A percentile compares a stretch with the other conserved stretches of the same genome.
phyloP scores from a whole-genome alignment of 2,113 vertebrate species.

The Athene cunicularia region DNA sequence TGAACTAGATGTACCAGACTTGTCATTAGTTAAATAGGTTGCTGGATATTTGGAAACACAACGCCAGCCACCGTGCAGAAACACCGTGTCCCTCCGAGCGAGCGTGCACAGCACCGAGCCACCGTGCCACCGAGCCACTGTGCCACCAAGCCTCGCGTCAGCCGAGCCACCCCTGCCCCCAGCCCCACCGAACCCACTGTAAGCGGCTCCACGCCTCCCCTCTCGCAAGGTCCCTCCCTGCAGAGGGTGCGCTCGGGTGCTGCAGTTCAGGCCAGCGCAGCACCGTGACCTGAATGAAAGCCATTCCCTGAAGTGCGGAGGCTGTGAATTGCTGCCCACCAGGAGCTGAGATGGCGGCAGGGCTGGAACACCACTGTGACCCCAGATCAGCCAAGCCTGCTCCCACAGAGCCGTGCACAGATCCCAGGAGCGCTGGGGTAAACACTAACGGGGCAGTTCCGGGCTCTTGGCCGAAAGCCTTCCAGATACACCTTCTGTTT shows the following conservation, averaged over 20 bases:
- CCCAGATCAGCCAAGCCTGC: not conserved
- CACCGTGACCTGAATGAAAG: not conserved
- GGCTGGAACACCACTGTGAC: not conserved
- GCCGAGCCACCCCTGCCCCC: too few species aligned
- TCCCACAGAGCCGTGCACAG: not conserved
- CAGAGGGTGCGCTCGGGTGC: not conserved
- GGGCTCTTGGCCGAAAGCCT: not conserved
- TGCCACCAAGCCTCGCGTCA: fast-evolving
- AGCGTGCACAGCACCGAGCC: fast-evolving
- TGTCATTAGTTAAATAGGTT: not conserved
- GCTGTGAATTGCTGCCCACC: not conserved
- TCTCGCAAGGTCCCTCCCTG: not conserved
- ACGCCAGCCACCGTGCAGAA: too few species aligned
- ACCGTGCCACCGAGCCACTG: fast-evolving
- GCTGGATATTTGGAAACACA: not conserved
- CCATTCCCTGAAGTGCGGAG: not conserved
- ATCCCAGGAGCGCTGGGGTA: not conserved
- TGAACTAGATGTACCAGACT: too few species aligned
- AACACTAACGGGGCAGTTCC: not conserved
- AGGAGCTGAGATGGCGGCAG: not conserved
- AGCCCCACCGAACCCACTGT: fast-evolving
- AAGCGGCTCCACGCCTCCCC: fast-evolving
- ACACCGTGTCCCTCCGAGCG: fast-evolving
- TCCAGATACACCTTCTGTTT: not conserved
- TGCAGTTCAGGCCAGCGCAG: not conserved